Conservation (phyloP, 35 echinoderm and acorn worm species). For the Ophioderma brevispina region DNA sequence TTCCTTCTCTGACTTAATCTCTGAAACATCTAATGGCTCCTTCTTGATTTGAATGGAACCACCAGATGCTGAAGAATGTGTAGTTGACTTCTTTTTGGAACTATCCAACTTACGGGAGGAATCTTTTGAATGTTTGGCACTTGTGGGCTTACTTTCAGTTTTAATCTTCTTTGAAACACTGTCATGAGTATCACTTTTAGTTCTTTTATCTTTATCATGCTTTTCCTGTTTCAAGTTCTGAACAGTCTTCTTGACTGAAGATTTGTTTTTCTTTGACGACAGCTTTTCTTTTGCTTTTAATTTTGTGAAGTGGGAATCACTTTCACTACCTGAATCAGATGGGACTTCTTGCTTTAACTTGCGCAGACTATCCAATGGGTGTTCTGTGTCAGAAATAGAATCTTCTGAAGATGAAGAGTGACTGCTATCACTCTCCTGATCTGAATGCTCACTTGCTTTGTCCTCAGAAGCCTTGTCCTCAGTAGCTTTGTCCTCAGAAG, state of each 20-base stretch:
- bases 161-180: not conserved
- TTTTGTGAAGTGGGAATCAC: not conserved
- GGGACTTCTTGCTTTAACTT: not conserved
- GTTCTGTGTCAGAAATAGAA: not conserved
- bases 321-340: not conserved
- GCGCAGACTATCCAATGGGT: not conserved
- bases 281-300: not conserved
- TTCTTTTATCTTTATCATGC: not conserved
- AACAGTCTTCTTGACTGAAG: not conserved
- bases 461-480: no score
- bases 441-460: not conserved
- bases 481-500: not conserved
- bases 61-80: not conserved
- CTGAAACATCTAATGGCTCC: not conserved
- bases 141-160: not conserved
- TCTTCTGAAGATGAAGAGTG: not conserved
- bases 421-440: not conserved
- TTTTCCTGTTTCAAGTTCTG: constrained; percentile 1
- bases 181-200: not conserved
- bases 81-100: not conserved
- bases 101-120: not conserved
- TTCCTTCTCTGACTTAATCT: not conserved
- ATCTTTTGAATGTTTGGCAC: not conserved
- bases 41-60: not conserved
- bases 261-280: not conserved